phyloP scores from a whole-genome alignment of 2,113 vertebrate species.

The Hymenochirus boettgeri region DNA sequence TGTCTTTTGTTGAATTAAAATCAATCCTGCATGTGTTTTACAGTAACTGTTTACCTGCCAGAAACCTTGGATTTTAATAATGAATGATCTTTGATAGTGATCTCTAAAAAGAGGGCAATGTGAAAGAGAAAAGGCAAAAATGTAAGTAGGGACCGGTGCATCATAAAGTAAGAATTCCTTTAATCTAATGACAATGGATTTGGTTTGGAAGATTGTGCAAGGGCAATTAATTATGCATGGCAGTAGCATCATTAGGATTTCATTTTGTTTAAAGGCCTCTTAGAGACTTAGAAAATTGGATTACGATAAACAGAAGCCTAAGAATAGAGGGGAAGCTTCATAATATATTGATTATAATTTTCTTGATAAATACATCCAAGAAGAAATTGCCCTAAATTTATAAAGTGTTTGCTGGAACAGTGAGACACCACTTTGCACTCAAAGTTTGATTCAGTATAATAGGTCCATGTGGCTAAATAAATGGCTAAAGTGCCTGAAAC shows the following conservation, averaged over 20 bases:
- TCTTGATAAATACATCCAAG: conserved; percentile 54
- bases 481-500: conserved; percentile 21
- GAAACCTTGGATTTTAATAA: too few relatives aligned
- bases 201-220: conserved; percentile 77
- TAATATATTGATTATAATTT: conserved; percentile 66
- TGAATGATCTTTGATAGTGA: too few relatives aligned
- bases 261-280: conserved; percentile 82
- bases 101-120: conserved; percentile 52
- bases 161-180: conserved; percentile 65
- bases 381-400: conserved; percentile 51
- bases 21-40: too few relatives aligned
- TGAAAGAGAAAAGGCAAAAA: conserved; percentile 61
- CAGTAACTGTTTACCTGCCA: too few relatives aligned
- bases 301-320: conserved; percentile 71
- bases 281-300: conserved; percentile 84
- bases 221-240: conserved; percentile 98
- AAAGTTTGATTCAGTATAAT: conserved; percentile 27
- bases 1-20: too few relatives aligned
- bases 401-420: conserved; percentile 16
- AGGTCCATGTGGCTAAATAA: conserved; percentile 17
- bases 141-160: conserved; percentile 70
- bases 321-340: conserved; percentile 68
- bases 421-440: conserved; percentile 17
- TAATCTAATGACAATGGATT: conserved; percentile 98
- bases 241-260: conserved; percentile 84